Percentiles rank a stretch among this genome's conserved stretches.
Conservation (phyloP, 2,797 vertebrate genomes). For the Notolepis coatsorum region DNA sequence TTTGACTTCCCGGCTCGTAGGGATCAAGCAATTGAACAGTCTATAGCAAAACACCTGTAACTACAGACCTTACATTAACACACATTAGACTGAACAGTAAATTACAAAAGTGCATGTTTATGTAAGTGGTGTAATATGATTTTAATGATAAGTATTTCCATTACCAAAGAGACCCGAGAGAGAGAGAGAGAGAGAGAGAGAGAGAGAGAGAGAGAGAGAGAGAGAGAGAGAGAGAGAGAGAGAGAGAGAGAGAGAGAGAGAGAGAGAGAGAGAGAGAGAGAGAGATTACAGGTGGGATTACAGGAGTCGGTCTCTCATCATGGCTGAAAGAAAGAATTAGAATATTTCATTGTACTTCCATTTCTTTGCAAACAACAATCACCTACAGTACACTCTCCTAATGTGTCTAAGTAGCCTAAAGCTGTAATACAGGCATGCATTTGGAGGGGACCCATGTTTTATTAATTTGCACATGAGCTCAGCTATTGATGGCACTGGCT, state of each 20-base stretch:
- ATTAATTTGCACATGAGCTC: slow-evolving; percentile 87
- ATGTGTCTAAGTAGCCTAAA: slow-evolving; percentile 71
- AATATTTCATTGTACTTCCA: slow-evolving; percentile 60
- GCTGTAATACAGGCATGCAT: slow-evolving; percentile 71
- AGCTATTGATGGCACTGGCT: slow-evolving; percentile 81
- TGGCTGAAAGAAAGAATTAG: slow-evolving; percentile 47
- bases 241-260: not conserved
- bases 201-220: not conserved
- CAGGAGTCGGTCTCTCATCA: slow-evolving; percentile 52
- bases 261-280: too few species aligned
- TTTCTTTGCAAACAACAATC: slow-evolving; percentile 64
- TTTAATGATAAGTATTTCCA: slow-evolving; percentile 60
- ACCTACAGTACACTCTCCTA: slow-evolving; percentile 59
- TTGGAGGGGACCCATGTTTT: slow-evolving; percentile 79
- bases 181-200: slow-evolving; percentile 4
- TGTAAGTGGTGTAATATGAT: slow-evolving; percentile 44
- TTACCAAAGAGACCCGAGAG: slow-evolving; percentile 30
- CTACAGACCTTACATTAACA: slow-evolving; percentile 11
- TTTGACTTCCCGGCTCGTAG: slow-evolving; percentile 18
- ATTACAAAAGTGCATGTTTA: slow-evolving; percentile 29
- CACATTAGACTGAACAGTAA: not conserved
- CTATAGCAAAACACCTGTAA: not conserved
- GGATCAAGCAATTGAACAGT: too few species aligned
- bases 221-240: not conserved
- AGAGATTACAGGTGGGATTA: slow-evolving; percentile 41